Evolutionary conservation across 2,797 vertebrate species (phyloP).

Genomic region (Falco peregrinus): DNA sequence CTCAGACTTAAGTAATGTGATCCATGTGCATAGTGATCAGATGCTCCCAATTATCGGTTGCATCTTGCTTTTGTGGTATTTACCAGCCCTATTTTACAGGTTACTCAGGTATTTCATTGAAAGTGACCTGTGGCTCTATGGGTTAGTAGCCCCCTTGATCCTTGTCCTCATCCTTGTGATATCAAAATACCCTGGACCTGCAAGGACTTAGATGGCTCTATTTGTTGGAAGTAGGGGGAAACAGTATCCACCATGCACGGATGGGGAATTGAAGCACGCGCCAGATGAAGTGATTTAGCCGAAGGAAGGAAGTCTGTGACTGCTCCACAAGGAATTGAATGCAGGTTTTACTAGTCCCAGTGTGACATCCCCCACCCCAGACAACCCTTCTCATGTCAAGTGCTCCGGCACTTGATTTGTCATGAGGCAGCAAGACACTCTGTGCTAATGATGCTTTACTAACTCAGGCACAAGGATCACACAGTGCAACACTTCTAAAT

Average conservation of each 20-base stretch:
- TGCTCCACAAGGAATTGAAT: neutral
- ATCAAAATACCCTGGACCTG: neutral
- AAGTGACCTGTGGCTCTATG: neutral
- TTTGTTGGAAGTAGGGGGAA: neutral
- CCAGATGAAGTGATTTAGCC: slow-evolving; percentile 18
- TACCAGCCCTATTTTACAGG: neutral
- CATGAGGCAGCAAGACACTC: neutral
- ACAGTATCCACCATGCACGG: neutral
- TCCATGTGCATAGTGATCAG: neutral
- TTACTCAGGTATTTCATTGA: neutral
- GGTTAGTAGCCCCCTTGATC: neutral
- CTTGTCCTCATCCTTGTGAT: neutral
- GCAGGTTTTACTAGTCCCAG: neutral
- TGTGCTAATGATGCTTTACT: neutral
- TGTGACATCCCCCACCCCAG: neutral
- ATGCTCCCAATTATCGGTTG: neutral
- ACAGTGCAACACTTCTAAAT: neutral
- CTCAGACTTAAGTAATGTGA: neutral
- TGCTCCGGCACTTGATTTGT: neutral
- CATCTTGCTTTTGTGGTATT: neutral
- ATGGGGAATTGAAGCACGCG: neutral
- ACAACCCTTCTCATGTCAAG: neutral
- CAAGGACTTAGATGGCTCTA: neutral
- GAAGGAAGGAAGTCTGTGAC: slow-evolving; percentile 22
- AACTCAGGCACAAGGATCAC: neutral